Evolutionary conservation across 2,797 vertebrate species (phyloP), one percentile per base, ranked within the genome.

Genomic region (Pachyuromys duprasi): DNA sequence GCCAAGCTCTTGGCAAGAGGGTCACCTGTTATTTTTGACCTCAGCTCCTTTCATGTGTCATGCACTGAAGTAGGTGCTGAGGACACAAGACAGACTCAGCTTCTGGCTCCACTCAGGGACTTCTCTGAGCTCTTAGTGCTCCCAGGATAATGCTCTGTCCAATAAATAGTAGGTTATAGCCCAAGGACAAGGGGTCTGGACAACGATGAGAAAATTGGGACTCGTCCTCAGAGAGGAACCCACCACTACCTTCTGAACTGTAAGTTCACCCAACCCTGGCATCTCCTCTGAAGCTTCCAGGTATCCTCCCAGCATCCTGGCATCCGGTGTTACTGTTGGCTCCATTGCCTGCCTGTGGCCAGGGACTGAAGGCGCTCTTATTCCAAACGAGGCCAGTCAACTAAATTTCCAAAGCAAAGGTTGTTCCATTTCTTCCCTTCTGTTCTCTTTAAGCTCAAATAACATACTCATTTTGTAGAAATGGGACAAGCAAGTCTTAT

Each of bases 261-360:
- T 26, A 6, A n/a, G 20, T 55, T 79, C 91, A 63, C 0, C 13
- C 14, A 57, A 3, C 80, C 74, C 39, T n/a, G 70, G 94, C 2
- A 9, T 96, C 93, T 55, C 63, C 79, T 49, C 93, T 89, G 96
- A 95, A 88, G 92, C 33, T 87, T 90, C 81, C 74, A 69, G 31
- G 0, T 78, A 92, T 95, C 98, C 96, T 76, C 93, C 87, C 49
- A 80, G 96, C 31, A 0, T 4, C 84, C 62, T 0, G 0, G 95
- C 69, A 36, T 92, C 94, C 86, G 8, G 74, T 97, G 97, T 97
- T 98, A 45, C 97, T 92, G 75, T 98, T 98, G 98, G 98, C 98
- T 3, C 60, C 18, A 4, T 2, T 2, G 1, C 88, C 76, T 65
- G 83, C 88, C 1, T 2, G 31, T 5, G 4, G 96, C 55, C 72